These are phyloP conservation scores for Microctenopoma lineatum DNA, from an alignment of 2,797 vertebrate genomes.

Conservation along the genomic window DNA sequence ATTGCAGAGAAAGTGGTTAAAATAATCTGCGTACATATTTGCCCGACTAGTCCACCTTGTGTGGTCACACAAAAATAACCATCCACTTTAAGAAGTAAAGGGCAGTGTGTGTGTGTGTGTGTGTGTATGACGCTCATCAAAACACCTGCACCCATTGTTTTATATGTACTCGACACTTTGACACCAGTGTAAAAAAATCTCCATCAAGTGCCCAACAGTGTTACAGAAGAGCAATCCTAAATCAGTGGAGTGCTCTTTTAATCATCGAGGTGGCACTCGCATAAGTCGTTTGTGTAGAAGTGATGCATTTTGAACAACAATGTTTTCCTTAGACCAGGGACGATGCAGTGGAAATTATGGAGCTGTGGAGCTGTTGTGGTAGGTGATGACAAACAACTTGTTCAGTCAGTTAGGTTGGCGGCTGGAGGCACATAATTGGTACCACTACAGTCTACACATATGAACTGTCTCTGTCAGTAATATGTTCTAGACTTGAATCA, in stretches of 20 bases:
- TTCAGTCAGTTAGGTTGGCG: not conserved
- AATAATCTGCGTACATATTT: not conserved
- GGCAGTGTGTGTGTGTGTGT: too few species aligned
- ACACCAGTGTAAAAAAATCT: too few species aligned
- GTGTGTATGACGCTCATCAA: too few species aligned
- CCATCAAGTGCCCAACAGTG: not conserved
- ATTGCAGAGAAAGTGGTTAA: not conserved
- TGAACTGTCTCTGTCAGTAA: not conserved
- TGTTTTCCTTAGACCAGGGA: not conserved
- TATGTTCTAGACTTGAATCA: not conserved
- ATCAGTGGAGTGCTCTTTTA: not conserved
- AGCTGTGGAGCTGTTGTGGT: not conserved
- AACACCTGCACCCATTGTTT: not conserved
- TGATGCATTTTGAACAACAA: not conserved
- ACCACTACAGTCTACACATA: not conserved
- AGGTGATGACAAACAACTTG: not conserved
- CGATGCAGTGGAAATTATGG: not conserved
- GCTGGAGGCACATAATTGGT: not conserved
- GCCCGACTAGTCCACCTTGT: not conserved
- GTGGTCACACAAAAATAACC: not conserved
- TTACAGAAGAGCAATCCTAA: not conserved
- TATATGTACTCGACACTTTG: too few species aligned
- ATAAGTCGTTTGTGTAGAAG: not conserved
- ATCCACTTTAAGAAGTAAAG: too few species aligned
- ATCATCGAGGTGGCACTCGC: not conserved